Evolutionary conservation across 2,113 vertebrate species (phyloP).

Genomic region (Nothoprocta pentlandii): DNA sequence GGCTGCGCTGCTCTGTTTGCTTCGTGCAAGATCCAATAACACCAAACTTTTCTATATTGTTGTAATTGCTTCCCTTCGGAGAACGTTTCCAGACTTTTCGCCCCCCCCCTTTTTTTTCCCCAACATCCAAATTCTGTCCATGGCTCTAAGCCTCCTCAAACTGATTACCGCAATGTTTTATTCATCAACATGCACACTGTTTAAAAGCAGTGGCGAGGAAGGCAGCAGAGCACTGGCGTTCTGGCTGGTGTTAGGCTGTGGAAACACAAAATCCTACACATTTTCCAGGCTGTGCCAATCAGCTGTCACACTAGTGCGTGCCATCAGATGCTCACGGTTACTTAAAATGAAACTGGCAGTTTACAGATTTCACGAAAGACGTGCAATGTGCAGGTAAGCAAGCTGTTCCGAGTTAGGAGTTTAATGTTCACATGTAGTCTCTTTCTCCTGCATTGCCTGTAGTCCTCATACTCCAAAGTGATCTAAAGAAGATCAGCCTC

Average conservation of each 20-base stretch:
- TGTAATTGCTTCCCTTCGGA: constrained; percentile 20
- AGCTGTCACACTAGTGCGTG: neutral
- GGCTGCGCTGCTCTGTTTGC: neutral
- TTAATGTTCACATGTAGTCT: neutral
- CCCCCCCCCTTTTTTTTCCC: neutral
- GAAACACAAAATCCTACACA: neutral
- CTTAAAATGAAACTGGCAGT: neutral
- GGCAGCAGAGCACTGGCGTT: neutral
- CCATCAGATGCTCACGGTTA: neutral
- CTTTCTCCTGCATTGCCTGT: neutral
- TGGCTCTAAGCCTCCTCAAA: neutral
- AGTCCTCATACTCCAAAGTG: neutral
- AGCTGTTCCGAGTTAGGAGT: neutral
- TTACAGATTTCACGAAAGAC: neutral
- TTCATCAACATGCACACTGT: neutral
- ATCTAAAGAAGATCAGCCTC: neutral
- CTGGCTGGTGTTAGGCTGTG: neutral
- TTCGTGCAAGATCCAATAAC: neutral
- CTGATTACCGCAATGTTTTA: neutral
- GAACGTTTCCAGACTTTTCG: neutral
- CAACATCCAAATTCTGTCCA: neutral
- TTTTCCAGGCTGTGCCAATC: neutral
- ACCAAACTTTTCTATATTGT: neutral
- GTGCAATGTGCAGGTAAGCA: neutral
- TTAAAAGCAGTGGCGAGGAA: neutral